These are phyloP conservation scores for Hirtodrosophila histrioides DNA, from an alignment of 2,888 invertebrate genomes.

Conservation along the genomic window DNA sequence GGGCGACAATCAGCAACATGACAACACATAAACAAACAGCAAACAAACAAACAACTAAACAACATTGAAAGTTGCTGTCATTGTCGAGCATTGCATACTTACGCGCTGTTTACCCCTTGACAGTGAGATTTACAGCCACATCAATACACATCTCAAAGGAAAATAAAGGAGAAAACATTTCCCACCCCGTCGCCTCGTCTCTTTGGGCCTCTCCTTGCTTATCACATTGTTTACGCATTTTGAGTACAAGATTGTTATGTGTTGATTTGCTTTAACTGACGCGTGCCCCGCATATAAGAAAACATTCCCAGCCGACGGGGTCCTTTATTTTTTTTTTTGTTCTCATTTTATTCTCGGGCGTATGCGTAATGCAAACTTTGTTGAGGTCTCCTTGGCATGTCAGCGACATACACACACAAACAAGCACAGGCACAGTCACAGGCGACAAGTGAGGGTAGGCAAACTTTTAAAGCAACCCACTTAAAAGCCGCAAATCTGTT, in stretches of 20 bases:
- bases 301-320: constrained; percentile 43
- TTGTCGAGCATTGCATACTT: constrained; percentile 34
- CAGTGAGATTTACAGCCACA: constrained; percentile 69
- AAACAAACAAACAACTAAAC: constrained; percentile 10
- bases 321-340: constrained; percentile 31
- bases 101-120: constrained; percentile 53
- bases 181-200: neutral
- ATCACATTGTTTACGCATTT: constrained; percentile 81
- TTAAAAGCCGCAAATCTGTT: constrained; percentile 69
- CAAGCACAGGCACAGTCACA: constrained; percentile 8
- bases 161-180: constrained; percentile 8
- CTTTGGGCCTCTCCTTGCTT: constrained; percentile 48
- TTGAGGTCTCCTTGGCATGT: constrained; percentile 58
- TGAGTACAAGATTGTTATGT: constrained; percentile 81
- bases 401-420: constrained; percentile 55
- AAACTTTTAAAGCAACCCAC: constrained; percentile 49
- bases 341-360: constrained; percentile 52
- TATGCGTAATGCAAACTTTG: constrained; percentile 61
- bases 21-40: constrained; percentile 34
- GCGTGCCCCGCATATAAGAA: constrained; percentile 78
- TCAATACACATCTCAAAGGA: constrained; percentile 66
- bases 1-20: constrained; percentile 59
- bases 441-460: constrained; percentile 22
- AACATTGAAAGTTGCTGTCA: constrained; percentile 37
- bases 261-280: constrained; percentile 78